Evolutionary conservation across 1,140 invertebrate genomes (phyloP).

Genomic region (Aleiodes sp.): DNA sequence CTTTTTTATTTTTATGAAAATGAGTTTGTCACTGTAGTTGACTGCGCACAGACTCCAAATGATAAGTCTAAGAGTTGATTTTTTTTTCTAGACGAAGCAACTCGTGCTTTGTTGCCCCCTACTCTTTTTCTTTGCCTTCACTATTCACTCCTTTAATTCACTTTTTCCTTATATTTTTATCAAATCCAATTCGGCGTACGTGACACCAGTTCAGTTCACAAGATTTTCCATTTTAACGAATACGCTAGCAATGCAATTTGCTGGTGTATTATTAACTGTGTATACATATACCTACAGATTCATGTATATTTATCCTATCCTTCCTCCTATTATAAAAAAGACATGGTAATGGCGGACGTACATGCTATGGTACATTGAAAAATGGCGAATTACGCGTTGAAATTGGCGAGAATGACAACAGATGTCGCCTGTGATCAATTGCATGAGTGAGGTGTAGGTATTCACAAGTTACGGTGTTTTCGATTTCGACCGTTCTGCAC

Average conservation of each 20-base stretch:
- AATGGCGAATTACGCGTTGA: too few species aligned
- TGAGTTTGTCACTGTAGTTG: slow-evolving; percentile 1
- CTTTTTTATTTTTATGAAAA: neutral
- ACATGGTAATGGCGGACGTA: too few species aligned
- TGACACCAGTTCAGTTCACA: neutral
- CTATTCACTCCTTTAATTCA: neutral
- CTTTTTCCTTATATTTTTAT: neutral
- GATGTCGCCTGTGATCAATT: too few species aligned
- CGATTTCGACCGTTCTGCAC: too few species aligned
- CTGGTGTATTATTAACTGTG: neutral
- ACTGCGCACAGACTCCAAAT: neutral
- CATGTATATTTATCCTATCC: too few species aligned
- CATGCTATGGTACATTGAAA: too few species aligned
- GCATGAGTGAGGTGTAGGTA: too few species aligned
- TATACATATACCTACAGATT: neutral
- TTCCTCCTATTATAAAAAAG: too few species aligned
- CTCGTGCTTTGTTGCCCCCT: neutral
- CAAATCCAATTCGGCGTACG: neutral
- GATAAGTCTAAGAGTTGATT: neutral
- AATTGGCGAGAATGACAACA: too few species aligned
- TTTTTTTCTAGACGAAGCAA: neutral
- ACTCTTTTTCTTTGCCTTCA: neutral
- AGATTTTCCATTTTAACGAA: neutral
- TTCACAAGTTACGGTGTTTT: too few species aligned
- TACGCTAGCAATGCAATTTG: neutral